phyloP scores from a whole-genome alignment of 2,113 vertebrate species.

The Nannospalax galili region DNA sequence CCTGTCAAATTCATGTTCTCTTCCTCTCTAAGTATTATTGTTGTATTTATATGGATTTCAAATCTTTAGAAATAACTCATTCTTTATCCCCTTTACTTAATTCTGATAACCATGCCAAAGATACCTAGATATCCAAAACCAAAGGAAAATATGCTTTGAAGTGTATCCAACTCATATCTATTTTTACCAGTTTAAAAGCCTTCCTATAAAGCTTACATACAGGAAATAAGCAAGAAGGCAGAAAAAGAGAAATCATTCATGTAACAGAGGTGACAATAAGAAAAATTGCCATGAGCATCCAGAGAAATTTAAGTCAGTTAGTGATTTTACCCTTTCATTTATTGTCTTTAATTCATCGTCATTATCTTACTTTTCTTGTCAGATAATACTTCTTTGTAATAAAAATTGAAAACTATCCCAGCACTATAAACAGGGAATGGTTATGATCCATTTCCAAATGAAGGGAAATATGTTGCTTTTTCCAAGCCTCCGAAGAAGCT shows the following conservation, averaged over 20 bases:
- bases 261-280: neutral
- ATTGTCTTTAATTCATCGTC: neutral
- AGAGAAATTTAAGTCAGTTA: constrained; percentile 16
- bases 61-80: neutral
- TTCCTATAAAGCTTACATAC: neutral
- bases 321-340: neutral
- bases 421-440: neutral
- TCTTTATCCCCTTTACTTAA: neutral
- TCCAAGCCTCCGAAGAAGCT: neutral
- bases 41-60: neutral
- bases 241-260: neutral
- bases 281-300: neutral
- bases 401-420: constrained; percentile 42
- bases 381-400: constrained; percentile 53
- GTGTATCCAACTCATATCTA: neutral
- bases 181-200: constrained; percentile 19
- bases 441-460: constrained; percentile 41
- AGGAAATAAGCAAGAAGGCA: constrained; percentile 23
- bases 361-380: constrained; percentile 23
- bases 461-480: neutral
- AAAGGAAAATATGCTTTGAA: neutral
- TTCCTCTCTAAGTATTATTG: neutral
- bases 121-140: neutral
- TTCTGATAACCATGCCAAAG: neutral
- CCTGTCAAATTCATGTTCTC: neutral